Conservation (phyloP, 1,140 invertebrate species). For the Rhizoglyphus robini region DNA sequence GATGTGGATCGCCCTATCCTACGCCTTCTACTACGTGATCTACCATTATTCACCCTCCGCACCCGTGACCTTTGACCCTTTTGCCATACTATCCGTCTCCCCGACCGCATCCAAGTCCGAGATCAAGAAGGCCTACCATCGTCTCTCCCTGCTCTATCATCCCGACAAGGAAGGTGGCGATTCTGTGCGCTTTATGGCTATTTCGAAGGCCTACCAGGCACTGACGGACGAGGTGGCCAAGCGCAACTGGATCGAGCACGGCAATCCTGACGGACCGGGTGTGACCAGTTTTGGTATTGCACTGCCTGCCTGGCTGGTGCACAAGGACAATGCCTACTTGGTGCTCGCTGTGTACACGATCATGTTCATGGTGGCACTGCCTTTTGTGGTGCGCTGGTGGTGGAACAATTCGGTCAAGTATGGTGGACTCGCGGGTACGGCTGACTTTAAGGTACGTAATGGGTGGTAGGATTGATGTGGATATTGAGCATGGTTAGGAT, state of each 20-base stretch:
- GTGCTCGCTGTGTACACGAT: constrained; percentile 83
- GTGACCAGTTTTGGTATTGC: constrained; percentile 98
- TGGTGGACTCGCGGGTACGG: too few species aligned
- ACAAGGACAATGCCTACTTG: constrained; percentile 95
- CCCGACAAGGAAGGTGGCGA: constrained; percentile 95
- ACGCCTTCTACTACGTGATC: too few species aligned
- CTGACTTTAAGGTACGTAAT: too few species aligned
- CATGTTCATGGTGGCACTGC: constrained; percentile 93
- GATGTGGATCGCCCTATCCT: too few species aligned
- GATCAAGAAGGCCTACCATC: constrained; percentile 90
- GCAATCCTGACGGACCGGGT: constrained; percentile 97
- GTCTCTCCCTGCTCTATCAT: constrained; percentile 82
- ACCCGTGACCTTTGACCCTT: too few species aligned
- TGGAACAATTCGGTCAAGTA: constrained; percentile 94
- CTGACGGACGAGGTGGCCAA: constrained; percentile 86
- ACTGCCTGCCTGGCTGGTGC: constrained; percentile 98
- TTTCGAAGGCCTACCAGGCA: constrained; percentile 80
- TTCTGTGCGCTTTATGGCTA: constrained; percentile 90
- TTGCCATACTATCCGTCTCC: too few species aligned
- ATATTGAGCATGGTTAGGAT: too few species aligned
- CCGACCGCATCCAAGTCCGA: constrained; percentile 62
- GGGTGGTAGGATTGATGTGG: too few species aligned
- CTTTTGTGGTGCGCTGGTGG: constrained; percentile 86
- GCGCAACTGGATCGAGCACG: constrained; percentile 96
- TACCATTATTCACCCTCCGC: too few species aligned